These are phyloP conservation scores for Momotus momota DNA, from an alignment of 2,797 vertebrate species.

Conservation along the genomic window DNA sequence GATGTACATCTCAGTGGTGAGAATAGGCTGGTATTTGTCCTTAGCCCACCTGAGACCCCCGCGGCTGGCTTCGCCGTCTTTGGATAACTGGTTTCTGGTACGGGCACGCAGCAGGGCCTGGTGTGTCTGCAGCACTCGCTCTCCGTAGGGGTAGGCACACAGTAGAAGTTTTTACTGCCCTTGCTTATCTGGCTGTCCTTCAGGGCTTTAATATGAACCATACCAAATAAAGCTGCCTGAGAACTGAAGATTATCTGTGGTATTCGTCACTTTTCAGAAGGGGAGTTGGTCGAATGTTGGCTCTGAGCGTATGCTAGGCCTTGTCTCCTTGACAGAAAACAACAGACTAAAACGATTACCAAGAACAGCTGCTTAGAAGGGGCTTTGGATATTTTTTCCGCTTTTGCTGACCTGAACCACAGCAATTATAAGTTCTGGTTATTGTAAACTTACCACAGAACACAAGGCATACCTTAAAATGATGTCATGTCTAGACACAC, in stretches of 20 bases:
- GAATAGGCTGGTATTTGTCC: not conserved
- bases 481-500: slow-evolving; percentile 84
- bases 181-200: slow-evolving; percentile 43
- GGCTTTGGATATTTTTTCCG: slow-evolving; percentile 53
- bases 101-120: not conserved
- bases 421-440: slow-evolving; percentile 76
- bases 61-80: not conserved
- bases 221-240: slow-evolving; percentile 43
- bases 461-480: slow-evolving; percentile 78
- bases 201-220: slow-evolving; percentile 49
- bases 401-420: slow-evolving; percentile 69
- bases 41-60: slow-evolving; percentile 13
- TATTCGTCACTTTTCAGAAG: slow-evolving; percentile 34
- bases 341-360: slow-evolving; percentile 53
- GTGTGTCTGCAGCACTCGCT: not conserved
- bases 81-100: not conserved
- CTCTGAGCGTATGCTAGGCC: slow-evolving; percentile 52
- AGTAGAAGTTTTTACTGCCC: slow-evolving; percentile 27
- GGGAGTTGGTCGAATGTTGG: slow-evolving; percentile 35
- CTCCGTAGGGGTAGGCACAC: not conserved
- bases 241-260: slow-evolving; percentile 44
- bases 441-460: slow-evolving; percentile 78
- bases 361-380: slow-evolving; percentile 65
- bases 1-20: not conserved
- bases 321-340: slow-evolving; percentile 73